phyloP scores from a whole-genome alignment of 1,140 invertebrate species.

The Doryteuthis pealeii region DNA sequence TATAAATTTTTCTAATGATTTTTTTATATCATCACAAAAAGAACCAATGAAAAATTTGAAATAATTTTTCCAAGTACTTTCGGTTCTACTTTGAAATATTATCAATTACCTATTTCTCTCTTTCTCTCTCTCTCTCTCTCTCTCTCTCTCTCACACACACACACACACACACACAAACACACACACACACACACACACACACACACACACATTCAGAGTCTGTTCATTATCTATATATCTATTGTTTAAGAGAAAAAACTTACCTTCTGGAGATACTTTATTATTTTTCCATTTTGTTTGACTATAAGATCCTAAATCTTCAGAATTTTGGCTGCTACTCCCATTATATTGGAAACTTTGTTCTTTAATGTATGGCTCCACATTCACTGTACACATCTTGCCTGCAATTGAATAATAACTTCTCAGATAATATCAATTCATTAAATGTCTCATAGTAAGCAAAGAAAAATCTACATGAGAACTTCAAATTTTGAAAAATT shows the following conservation, averaged over 20 bases:
- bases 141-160: neutral
- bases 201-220: constrained; percentile 25
- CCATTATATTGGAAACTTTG: constrained; percentile 41
- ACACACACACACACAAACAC: constrained; percentile 67
- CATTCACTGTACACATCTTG: constrained; percentile 45
- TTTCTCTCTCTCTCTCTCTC: too few relatives aligned
- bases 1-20: too few relatives aligned
- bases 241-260: too few relatives aligned
- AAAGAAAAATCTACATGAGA: too few relatives aligned
- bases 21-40: too few relatives aligned
- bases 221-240: neutral
- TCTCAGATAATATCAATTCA: neutral
- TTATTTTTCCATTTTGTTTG: constrained; percentile 54
- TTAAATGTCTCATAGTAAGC: too few relatives aligned
- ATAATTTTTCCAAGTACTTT: too few relatives aligned
- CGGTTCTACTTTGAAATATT: too few relatives aligned
- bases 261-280: constrained; percentile 56
- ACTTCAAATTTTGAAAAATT: too few relatives aligned
- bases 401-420: constrained; percentile 29
- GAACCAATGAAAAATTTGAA: too few relatives aligned
- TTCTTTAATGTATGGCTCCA: constrained; percentile 40
- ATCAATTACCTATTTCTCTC: too few relatives aligned
- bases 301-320: constrained; percentile 44
- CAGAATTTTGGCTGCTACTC: constrained; percentile 35
- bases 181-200: constrained; percentile 71